Base-by-base conservation (phyloP, 2,888 invertebrate species). In the Caenorhabditis doughertyi region DNA sequence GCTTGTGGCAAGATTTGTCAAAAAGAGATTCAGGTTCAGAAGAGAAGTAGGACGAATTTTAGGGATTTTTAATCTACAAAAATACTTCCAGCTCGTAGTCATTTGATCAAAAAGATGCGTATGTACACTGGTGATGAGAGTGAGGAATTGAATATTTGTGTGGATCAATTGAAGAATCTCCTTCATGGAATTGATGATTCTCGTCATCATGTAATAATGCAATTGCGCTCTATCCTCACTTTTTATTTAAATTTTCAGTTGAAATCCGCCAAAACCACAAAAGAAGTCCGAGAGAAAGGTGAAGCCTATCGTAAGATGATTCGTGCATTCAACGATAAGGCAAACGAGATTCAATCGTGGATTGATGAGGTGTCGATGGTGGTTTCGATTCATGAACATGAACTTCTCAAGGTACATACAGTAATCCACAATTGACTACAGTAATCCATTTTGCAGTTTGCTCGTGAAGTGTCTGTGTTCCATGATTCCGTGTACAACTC, bases 41-140 rank as follows among this genome's bases (percentile, higher is more conserved):
- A 53, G 42, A 74, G 58, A 58, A 81, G 80, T 68, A 9, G 23
- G n/a, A 4, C 13, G 32, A 42, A 42, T 42, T 42, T 8, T n/a
- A n/a, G n/a, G 16, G 67, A 25, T 8, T 23, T 18, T n/a, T 7
- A 8, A 18, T 21, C n/a, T 13, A 7, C 23, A 27, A 32, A 27
- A 18, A 51, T 3, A 18, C 2, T 77, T 77, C 44, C 53, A 77
- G 77, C 71, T 9, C 62, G 80, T 1, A 49, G 35, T n/a, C 27
- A 44, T 23, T 29, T 76, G 53, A 76, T 81, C 29, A 47, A 32
- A 58, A 76, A 71, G 18, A 81, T 81, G 81, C 60, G 76, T 7
- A 2, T 49, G 39, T 81, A 71, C 49, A 71, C 58, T 39, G 56
- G 80, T 8, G 62, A 64, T 3, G 81, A 70, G 23, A 76, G 70